Evolutionary conservation across 2,113 vertebrate genomes (phyloP).

Genomic region (Apus apus): DNA sequence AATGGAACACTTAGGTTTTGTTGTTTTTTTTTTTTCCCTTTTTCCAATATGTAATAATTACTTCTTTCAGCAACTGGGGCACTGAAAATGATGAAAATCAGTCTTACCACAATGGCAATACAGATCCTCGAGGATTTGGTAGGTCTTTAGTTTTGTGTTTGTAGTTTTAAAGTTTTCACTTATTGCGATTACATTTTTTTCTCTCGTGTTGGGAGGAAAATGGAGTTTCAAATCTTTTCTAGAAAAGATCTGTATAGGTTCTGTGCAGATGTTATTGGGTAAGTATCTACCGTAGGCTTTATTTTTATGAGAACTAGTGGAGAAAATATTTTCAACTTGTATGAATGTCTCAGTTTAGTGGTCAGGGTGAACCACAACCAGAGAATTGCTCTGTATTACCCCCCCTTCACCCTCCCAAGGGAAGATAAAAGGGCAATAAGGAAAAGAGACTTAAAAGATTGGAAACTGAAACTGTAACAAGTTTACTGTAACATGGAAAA

Average conservation of each 20-base stretch:
- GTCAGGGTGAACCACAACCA: too few relatives aligned
- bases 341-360: too few relatives aligned
- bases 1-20: neutral
- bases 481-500: too few relatives aligned
- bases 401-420: too few relatives aligned
- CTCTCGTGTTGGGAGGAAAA: neutral
- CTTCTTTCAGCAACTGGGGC: conserved; percentile 91
- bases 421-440: too few relatives aligned
- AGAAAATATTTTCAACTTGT: neutral
- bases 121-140: conserved; percentile 98
- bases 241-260: neutral
- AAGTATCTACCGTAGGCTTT: neutral
- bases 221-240: neutral
- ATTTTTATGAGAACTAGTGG: neutral
- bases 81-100: conserved; percentile 89
- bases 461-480: too few relatives aligned
- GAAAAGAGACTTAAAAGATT: too few relatives aligned
- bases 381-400: too few relatives aligned
- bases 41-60: neutral
- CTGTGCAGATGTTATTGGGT: neutral
- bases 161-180: neutral
- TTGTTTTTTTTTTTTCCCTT: neutral
- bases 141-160: conserved; percentile 22
- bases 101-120: conserved; percentile 94
- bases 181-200: neutral